Base-by-base conservation (phyloP, 1,140 invertebrate genomes). In the Dermatophagoides farinae region DNA sequence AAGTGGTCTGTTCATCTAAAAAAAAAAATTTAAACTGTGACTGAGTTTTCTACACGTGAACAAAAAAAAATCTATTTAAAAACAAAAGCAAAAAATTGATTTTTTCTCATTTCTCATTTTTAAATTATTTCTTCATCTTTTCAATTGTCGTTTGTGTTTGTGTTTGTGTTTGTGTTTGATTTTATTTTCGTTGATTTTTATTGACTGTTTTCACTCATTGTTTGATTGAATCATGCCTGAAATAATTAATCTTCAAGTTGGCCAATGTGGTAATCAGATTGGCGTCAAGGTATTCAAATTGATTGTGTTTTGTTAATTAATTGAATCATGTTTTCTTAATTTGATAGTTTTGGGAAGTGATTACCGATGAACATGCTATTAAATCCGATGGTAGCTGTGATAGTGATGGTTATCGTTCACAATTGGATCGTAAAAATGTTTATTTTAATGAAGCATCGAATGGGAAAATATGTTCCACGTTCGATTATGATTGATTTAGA, bases 281-380 rank as follows among this genome's bases (percentile, higher is more conserved):
- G 85, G 85, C 71, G 80, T 84, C 64, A 87, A 86, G 80, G 49
- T 61, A 49, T 14, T 6, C 18, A 10, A 18, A 18, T 16, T 51
- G 8, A 4, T 51, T 51, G n/a, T 8, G 4, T 51, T 51, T 51
- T 51, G 18, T 16, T 8, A 20, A 18, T 20, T 5, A 20, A 51
- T 22, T 8, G 31, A 31, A 31, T 60, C 22, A 65, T 64, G 40
- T 31, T 31, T 4, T 62, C 55, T 64, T 16, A 63, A 20, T 64
- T 58, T 65, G 65, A 46, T 63, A 77, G 75, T 78, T 78, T 63
- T 79, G 77, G 77, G 77, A 79, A 67, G 75, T 91, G 39, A 90
- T 92, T 65, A 88, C 86, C 43, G 86, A 88, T 70, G 86, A 90
- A 71, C 86, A 90, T 70, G 86, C 86, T 60, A 88, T 89, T 67